Evolutionary conservation across 1,140 invertebrate genomes (phyloP).

Genomic region (Plutomurus gul): DNA sequence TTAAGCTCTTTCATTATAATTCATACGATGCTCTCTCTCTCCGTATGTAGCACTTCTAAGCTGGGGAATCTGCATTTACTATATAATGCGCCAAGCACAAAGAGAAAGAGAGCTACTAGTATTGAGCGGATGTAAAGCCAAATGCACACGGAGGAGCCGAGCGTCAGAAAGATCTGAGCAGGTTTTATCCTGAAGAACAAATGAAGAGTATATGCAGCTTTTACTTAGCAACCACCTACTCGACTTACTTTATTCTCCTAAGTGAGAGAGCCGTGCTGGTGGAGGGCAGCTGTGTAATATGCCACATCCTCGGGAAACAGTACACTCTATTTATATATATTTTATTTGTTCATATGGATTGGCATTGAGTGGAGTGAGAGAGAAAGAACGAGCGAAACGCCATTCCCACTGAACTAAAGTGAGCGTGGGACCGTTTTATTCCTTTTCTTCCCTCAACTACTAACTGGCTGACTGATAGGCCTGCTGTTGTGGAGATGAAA

Average conservation of each 20-base stretch:
- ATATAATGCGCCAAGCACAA: neutral
- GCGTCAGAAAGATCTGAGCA: constrained; percentile 13
- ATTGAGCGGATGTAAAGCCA: constrained; percentile 2
- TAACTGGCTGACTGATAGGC: too few species aligned
- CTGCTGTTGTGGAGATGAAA: too few species aligned
- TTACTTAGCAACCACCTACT: neutral
- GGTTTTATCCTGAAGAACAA: constrained; percentile 12
- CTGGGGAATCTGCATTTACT: neutral
- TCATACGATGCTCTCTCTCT: neutral
- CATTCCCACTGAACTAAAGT: too few species aligned
- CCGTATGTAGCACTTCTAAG: too few species aligned
- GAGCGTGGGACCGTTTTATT: too few species aligned
- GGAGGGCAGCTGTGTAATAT: too few species aligned
- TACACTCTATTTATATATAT: too few species aligned
- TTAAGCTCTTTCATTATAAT: constrained; percentile 26
- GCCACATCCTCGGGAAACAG: too few species aligned
- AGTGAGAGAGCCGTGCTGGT: neutral
- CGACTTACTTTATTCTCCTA: constrained; percentile 8
- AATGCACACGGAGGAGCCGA: neutral
- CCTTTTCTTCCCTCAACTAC: too few species aligned
- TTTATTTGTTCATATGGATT: too few species aligned
- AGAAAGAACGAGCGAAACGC: too few species aligned
- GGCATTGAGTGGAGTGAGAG: too few species aligned
- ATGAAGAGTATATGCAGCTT: constrained; percentile 11
- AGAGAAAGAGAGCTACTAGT: neutral